A percentile compares a stretch with the other conserved stretches of the same genome.
phyloP scores from a whole-genome alignment of 1,140 invertebrate genomes.

The Musca vetustissima region DNA sequence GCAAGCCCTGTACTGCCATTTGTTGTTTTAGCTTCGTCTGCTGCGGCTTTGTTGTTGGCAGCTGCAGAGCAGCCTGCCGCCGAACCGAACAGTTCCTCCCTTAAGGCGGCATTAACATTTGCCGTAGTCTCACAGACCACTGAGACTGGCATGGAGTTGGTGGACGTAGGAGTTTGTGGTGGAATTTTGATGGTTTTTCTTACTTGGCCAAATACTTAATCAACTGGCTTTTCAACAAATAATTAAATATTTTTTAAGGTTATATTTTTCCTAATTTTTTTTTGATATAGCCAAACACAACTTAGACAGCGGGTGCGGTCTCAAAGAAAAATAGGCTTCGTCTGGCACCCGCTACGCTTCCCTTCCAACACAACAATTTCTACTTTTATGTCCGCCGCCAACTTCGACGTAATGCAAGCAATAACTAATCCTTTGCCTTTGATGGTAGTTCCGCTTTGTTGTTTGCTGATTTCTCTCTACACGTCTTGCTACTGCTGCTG shows the following conservation, averaged over 20 bases:
- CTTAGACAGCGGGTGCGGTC: slow-evolving; percentile 8
- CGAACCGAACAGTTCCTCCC: slow-evolving; percentile 50
- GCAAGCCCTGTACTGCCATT: neutral
- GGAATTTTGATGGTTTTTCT: slow-evolving; percentile 47
- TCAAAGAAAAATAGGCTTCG: neutral
- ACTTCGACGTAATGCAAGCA: neutral
- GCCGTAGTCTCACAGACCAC: slow-evolving; percentile 49
- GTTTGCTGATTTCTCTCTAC: too few species aligned
- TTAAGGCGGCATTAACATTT: slow-evolving; percentile 49
- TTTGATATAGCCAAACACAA: neutral
- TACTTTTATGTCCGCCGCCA: neutral
- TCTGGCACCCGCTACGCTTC: slow-evolving; percentile 14
- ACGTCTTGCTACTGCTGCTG: too few species aligned
- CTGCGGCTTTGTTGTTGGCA: slow-evolving; percentile 6
- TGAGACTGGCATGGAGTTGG: slow-evolving; percentile 46
- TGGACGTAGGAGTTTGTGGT: slow-evolving; percentile 44
- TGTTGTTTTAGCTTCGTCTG: neutral
- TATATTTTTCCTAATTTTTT: neutral
- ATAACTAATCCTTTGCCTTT: neutral
- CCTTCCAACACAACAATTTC: neutral
- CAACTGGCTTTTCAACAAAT: neutral
- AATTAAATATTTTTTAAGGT: neutral
- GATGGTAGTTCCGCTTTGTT: too few species aligned
- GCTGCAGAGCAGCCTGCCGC: slow-evolving; percentile 6
- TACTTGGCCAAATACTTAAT: neutral